phyloP scores from a whole-genome alignment of 2,113 vertebrate genomes.

The Urocynchramus pylzowi region DNA sequence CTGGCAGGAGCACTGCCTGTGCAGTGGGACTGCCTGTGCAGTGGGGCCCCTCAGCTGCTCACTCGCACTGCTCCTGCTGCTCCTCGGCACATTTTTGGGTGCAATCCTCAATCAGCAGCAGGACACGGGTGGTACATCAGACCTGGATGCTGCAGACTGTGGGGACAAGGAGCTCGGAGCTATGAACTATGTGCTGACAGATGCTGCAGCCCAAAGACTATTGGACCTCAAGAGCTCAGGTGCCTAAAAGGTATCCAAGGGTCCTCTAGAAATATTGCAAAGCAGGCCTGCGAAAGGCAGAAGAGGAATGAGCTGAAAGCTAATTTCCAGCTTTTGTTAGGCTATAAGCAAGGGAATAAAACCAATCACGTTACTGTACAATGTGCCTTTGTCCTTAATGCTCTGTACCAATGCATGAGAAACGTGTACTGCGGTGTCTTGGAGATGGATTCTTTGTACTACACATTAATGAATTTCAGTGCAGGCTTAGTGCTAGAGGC shows the following conservation, averaged over 20 bases:
- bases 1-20: background rate
- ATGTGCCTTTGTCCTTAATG: background rate
- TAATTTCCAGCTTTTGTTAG: constrained; percentile 22
- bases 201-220: background rate
- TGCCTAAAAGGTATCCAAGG: background rate
- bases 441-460: background rate
- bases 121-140: rapidly evolving
- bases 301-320: background rate
- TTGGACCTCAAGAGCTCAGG: background rate
- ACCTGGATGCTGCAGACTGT: background rate
- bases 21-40: background rate
- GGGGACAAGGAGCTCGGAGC: background rate
- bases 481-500: background rate
- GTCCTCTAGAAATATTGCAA: background rate
- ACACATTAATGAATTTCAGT: background rate
- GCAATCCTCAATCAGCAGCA: background rate
- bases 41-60: background rate
- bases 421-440: background rate
- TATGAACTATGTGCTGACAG: background rate
- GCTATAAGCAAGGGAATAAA: constrained; percentile 10
- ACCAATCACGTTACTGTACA: background rate
- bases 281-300: background rate
- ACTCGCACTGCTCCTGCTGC: background rate
- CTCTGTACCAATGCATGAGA: background rate
- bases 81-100: background rate